Percentiles rank a stretch among this genome's conserved stretches.
phyloP scores from a whole-genome alignment of 1,140 invertebrate species.

The Hyposmocoma kahamanoa region DNA sequence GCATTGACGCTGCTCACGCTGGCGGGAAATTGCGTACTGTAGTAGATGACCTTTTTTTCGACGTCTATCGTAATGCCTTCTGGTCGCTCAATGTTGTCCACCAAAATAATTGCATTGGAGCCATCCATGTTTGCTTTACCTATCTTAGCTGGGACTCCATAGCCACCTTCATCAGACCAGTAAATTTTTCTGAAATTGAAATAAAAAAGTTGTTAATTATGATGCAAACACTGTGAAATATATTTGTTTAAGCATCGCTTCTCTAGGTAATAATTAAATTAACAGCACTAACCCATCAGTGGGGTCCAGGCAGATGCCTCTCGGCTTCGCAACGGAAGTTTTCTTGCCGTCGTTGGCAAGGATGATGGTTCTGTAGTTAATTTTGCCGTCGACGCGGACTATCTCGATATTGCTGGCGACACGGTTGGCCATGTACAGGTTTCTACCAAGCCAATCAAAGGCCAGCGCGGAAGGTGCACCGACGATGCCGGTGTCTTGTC shows the following conservation, averaged over 20 bases:
- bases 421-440: slow-evolving; percentile 95
- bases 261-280: slow-evolving; percentile 11
- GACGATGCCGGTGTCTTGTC: slow-evolving; percentile 86
- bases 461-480: slow-evolving; percentile 94
- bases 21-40: slow-evolving; percentile 85
- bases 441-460: slow-evolving; percentile 97
- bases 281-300: slow-evolving; percentile 81
- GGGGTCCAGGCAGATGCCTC: slow-evolving; percentile 92
- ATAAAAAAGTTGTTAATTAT: neutral
- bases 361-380: slow-evolving; percentile 89
- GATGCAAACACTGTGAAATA: neutral
- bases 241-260: neutral
- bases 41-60: slow-evolving; percentile 89
- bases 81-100: slow-evolving; percentile 80
- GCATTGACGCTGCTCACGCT: slow-evolving; percentile 83
- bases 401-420: slow-evolving; percentile 95
- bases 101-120: slow-evolving; percentile 80
- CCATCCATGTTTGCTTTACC: slow-evolving; percentile 97
- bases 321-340: slow-evolving; percentile 90
- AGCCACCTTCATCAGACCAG: slow-evolving; percentile 97
- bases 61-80: slow-evolving; percentile 92
- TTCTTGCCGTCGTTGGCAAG: slow-evolving; percentile 92
- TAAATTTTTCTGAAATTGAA: slow-evolving; percentile 82
- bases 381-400: slow-evolving; percentile 89
- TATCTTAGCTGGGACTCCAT: slow-evolving; percentile 92